These are phyloP conservation scores for Poeciliopsis paucimaculata DNA, from an alignment of 2,797 vertebrate species.

Conservation along the genomic window DNA sequence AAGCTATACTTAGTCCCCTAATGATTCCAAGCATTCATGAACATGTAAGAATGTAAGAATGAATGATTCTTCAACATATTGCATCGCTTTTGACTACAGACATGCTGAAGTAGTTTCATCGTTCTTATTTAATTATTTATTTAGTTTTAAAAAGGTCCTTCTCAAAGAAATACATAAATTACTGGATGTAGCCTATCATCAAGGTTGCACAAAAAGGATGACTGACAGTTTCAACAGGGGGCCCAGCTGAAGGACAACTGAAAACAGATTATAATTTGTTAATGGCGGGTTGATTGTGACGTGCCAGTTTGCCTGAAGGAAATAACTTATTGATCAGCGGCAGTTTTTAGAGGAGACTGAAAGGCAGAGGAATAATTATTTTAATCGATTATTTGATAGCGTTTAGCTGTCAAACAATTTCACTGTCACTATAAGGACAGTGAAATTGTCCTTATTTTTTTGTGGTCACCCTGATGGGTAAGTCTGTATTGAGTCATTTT, in stretches of 20 bases:
- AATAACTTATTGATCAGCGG: constrained; percentile 62
- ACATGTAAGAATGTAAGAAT: constrained; percentile 4
- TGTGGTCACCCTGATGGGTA: constrained; percentile 8
- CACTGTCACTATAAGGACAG: too few species aligned
- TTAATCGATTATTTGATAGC: constrained; percentile 56
- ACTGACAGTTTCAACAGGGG: constrained; percentile 31
- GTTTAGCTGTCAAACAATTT: too few species aligned
- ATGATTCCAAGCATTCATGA: constrained; percentile 28
- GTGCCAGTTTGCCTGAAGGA: constrained; percentile 61
- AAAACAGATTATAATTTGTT: constrained; percentile 51
- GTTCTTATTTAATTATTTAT: neutral
- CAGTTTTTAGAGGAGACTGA: constrained; percentile 22
- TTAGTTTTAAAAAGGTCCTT: constrained; percentile 1
- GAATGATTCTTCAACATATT: constrained; percentile 19
- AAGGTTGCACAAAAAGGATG: constrained; percentile 48
- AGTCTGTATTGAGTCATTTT: neutral
- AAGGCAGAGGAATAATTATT: constrained; percentile 61
- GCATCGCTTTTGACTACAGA: constrained; percentile 1
- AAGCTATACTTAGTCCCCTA: neutral
- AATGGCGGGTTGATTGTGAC: constrained; percentile 34
- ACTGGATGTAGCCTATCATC: constrained; percentile 17
- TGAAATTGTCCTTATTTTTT: constrained; percentile 67
- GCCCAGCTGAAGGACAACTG: constrained; percentile 13
- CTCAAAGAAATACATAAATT: constrained; percentile 20
- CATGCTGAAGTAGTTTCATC: neutral